Conservation (phyloP, 1,140 invertebrate species). For the Fopius arisanus region DNA sequence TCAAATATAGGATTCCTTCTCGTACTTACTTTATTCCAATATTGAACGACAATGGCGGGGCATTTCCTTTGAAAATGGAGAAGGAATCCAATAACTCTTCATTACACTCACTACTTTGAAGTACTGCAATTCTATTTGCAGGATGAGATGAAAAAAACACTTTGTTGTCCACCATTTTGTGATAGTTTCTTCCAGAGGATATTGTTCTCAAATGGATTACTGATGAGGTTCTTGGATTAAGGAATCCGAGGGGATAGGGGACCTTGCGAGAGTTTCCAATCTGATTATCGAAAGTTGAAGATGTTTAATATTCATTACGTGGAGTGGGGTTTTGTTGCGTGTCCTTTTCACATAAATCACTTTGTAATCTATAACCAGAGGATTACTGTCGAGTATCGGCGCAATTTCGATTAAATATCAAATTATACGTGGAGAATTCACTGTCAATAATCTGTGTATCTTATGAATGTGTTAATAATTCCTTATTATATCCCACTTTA, state of each 20-base stretch:
- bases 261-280: too few species aligned
- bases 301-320: too few species aligned
- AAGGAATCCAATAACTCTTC: background rate
- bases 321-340: too few species aligned
- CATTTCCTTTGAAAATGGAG: background rate
- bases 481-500: too few species aligned
- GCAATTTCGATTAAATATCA: too few species aligned
- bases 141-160: background rate
- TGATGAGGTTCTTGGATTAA: background rate
- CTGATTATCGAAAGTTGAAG: too few species aligned
- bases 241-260: background rate
- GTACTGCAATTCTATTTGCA: background rate
- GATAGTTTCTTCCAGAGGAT: background rate
- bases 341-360: too few species aligned
- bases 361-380: too few species aligned
- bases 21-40: background rate
- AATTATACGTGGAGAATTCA: too few species aligned
- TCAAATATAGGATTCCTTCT: background rate
- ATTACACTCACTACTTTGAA: slow-evolving; percentile 1
- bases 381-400: too few species aligned
- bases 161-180: background rate
- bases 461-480: too few species aligned
- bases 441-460: too few species aligned
- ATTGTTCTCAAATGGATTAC: background rate
- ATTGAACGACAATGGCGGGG: background rate